phyloP scores from a whole-genome alignment of 2,888 invertebrate species.

The Papilio demoleus region DNA sequence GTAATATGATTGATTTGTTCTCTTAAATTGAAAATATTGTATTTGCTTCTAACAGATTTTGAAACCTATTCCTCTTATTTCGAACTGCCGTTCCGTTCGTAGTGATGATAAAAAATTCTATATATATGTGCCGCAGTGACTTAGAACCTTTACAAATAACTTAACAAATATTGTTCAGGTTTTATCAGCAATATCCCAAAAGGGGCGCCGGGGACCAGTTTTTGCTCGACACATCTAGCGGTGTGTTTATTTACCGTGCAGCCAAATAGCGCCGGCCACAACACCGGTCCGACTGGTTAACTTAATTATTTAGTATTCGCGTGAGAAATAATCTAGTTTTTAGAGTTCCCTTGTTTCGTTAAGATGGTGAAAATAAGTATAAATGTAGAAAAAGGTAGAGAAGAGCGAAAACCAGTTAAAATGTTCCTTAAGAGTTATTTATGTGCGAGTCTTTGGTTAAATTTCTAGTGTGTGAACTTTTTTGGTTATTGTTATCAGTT shows the following conservation, averaged over 20 bases:
- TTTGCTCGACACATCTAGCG: neutral
- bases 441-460: too few species aligned
- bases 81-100: too few species aligned
- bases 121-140: too few species aligned
- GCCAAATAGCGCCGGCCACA: neutral
- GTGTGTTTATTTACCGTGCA: constrained; percentile 27
- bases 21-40: too few species aligned
- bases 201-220: constrained; percentile 3
- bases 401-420: neutral
- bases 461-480: too few species aligned
- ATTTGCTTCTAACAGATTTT: too few species aligned
- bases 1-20: too few species aligned
- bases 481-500: too few species aligned
- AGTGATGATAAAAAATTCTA: too few species aligned
- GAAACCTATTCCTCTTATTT: too few species aligned
- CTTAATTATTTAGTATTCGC: constrained; percentile 18
- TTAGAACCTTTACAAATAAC: too few species aligned
- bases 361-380: constrained; percentile 1
- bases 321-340: constrained; percentile 16
- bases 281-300: constrained; percentile 28
- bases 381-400: neutral
- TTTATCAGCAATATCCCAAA: constrained; percentile 13
- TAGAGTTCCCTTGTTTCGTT: constrained; percentile 11
- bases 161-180: neutral
- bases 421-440: too few species aligned